A percentile compares a stretch with the other conserved stretches of the same genome.
Conservation (phyloP, 2,888 invertebrate genomes). For the Plagodis dolabraria region DNA sequence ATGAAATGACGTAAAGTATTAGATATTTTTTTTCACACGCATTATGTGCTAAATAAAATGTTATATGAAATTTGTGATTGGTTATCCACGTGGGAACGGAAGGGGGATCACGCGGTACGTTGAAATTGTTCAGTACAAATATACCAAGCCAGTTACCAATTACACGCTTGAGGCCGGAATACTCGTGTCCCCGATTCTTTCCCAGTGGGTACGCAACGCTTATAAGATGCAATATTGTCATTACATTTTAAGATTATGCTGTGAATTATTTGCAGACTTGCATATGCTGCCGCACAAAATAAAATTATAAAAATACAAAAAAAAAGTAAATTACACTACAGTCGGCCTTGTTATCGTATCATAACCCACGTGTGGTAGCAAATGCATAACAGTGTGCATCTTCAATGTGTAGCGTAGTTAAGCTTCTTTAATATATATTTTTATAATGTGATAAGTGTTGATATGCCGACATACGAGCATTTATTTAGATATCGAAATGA, state of each 20-base stretch:
- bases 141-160: constrained; percentile 78
- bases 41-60: constrained; percentile 64
- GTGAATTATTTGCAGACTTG: constrained; percentile 77
- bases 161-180: constrained; percentile 49
- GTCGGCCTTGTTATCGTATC: constrained; percentile 63
- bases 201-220: constrained; percentile 53
- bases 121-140: constrained; percentile 71
- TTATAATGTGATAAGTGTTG: constrained; percentile 84
- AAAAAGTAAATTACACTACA: constrained; percentile 62
- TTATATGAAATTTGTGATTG: constrained; percentile 52
- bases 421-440: constrained; percentile 84
- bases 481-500: constrained; percentile 78
- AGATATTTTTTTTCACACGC: constrained; percentile 65
- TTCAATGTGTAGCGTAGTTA: constrained; percentile 82
- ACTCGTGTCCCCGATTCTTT: constrained; percentile 58
- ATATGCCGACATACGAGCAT: constrained; percentile 82
- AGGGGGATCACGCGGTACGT: constrained; percentile 52
- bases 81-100: constrained; percentile 63
- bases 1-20: constrained; percentile 82
- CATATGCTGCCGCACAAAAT: constrained; percentile 81
- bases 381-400: constrained; percentile 79
- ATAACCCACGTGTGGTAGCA: constrained; percentile 75
- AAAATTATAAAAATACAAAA: constrained; percentile 59
- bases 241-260: constrained; percentile 72
- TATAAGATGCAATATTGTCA: constrained; percentile 68